A percentile compares a stretch with the other conserved stretches of the same genome.
These are phyloP conservation scores for Desmodus rotundus DNA, from an alignment of 2,113 vertebrate genomes.

Conservation along the genomic window DNA sequence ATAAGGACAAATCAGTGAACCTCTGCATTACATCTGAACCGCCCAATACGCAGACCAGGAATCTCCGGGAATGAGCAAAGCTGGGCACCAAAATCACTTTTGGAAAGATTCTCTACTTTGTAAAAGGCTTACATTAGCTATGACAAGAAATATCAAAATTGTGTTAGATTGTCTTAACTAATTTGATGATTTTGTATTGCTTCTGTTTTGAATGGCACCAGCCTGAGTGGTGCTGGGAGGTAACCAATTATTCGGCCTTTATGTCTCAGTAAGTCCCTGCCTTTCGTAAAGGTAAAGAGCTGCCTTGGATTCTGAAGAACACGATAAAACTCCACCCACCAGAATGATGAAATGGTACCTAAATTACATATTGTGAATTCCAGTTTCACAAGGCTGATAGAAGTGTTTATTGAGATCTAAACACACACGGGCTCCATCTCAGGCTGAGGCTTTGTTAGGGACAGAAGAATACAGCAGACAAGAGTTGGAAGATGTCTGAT, in stretches of 20 bases:
- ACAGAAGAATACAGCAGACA: neutral
- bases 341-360: neutral
- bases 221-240: neutral
- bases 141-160: neutral
- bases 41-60: neutral
- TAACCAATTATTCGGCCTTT: neutral
- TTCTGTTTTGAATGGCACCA: neutral
- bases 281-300: neutral
- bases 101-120: neutral
- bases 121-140: neutral
- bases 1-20: neutral
- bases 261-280: neutral
- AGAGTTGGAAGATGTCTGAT: neutral
- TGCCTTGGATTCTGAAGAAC: neutral
- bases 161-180: neutral
- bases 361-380: neutral
- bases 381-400: neutral
- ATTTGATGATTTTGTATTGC: neutral
- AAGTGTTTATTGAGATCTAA: neutral
- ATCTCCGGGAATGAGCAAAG: neutral
- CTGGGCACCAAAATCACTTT: neutral
- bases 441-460: neutral
- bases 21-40: neutral
- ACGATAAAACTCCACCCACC: neutral
- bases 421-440: neutral